Base-by-base conservation (phyloP, 2,888 invertebrate species). In the Abrostola triplasia region DNA sequence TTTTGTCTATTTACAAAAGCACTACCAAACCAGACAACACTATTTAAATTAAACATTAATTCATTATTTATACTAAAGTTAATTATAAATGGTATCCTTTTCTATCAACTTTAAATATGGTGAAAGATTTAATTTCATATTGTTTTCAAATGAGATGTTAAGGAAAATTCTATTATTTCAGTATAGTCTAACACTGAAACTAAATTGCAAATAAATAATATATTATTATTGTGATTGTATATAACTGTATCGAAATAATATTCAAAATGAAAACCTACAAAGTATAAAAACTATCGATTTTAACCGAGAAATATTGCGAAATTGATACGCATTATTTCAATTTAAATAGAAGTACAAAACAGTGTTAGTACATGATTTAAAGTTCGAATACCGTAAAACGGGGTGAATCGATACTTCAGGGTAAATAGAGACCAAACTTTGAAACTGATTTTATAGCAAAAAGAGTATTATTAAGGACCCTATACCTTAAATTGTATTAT, bases 81-180 rank as follows among this genome's bases (percentile, higher is more conserved):
- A 9, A 36, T 5, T 47, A 0, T 36, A 13, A n/a, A n/a, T n/a
- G n/a, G n/a, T n/a, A 77, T 80, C 80, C 78, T 77, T 77, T 77
- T 80, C 80, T 77, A 80, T 64, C 59, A 66, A 70, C 10, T 76
- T 54, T n/a, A 47, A 63, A 37, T 10, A 56, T 24, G 54, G 36
- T 51, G 49, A 62, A 59, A 54, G 0, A 41, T 68, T 44, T n/a
- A 61, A 10, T 59, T 56, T 5, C n/a, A 9, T 36, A 47, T 35
- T 56, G 24, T 36, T 6, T 44, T 42, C n/a, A 12, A 38, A 44
- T 48, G 48, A 36, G n/a, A n/a, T n/a, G n/a, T n/a, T n/a, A n/a
- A n/a, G n/a, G n/a, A n/a, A n/a, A n/a, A n/a, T n/a, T n/a, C n/a
- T n/a, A n/a, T n/a, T n/a, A n/a, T n/a, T n/a, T n/a, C n/a, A n/a